Conservation (phyloP, 1,140 invertebrate species). For the Dinoponera quadriceps region DNA sequence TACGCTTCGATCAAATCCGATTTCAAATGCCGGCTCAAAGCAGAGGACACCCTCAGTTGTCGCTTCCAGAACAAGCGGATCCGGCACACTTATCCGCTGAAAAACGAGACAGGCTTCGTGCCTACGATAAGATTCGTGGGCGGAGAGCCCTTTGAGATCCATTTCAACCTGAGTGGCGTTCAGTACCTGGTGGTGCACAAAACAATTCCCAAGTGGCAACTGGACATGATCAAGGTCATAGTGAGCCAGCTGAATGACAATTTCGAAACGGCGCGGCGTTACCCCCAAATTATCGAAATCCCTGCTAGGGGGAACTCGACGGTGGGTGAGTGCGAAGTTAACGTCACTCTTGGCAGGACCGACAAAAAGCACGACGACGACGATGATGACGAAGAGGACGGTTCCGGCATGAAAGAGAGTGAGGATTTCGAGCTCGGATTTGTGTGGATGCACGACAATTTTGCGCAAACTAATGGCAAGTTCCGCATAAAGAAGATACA, state of each 20-base stretch:
- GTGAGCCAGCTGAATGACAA: slow-evolving; percentile 67
- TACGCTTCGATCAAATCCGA: slow-evolving; percentile 45
- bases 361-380: too few species aligned
- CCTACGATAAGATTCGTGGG: slow-evolving; percentile 36
- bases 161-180: slow-evolving; percentile 66
- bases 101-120: slow-evolving; percentile 31
- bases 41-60: slow-evolving; percentile 58
- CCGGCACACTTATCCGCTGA: not conserved
- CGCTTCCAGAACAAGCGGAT: slow-evolving; percentile 35
- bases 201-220: slow-evolving; percentile 62
- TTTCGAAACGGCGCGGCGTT: slow-evolving; percentile 46
- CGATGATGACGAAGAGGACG: not conserved
- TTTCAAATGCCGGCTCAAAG: slow-evolving; percentile 56
- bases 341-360: slow-evolving; percentile 5
- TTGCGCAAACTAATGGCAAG: not conserved
- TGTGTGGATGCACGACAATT: not conserved
- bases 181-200: slow-evolving; percentile 69
- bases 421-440: slow-evolving; percentile 32
- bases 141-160: slow-evolving; percentile 72
- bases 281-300: too few species aligned
- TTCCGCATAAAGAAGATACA: slow-evolving; percentile 50
- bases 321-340: slow-evolving; percentile 58
- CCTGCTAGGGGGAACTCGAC: slow-evolving; percentile 70
- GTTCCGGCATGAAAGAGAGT: not conserved
- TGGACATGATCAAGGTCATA: slow-evolving; percentile 74